Conservation (phyloP, 1,140 invertebrate genomes). For the Pseudobourletiella spinata region DNA sequence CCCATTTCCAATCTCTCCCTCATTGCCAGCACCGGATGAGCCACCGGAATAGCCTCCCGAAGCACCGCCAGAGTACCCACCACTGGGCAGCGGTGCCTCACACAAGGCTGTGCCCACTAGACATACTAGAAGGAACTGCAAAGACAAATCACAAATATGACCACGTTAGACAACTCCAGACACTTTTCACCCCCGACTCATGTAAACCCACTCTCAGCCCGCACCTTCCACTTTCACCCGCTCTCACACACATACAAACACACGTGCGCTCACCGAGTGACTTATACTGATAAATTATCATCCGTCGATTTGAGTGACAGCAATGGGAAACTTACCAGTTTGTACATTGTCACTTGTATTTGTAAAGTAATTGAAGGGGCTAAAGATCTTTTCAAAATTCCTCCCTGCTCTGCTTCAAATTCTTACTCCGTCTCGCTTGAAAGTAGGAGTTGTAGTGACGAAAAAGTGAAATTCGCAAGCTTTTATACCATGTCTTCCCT, state of each 20-base stretch:
- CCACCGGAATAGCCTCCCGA: background rate
- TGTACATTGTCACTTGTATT: background rate
- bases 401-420: background rate
- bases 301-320: background rate
- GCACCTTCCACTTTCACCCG: background rate
- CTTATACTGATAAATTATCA: background rate
- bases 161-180: background rate
- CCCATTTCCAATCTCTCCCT: conserved; percentile 10
- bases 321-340: background rate
- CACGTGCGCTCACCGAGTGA: background rate
- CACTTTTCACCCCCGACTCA: background rate
- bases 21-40: background rate
- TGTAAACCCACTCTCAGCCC: background rate
- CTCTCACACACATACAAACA: background rate
- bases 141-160: background rate
- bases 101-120: conserved; percentile 7
- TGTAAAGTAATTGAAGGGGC: background rate
- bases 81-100: background rate
- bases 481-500: conserved; percentile 2
- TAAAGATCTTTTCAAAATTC: background rate
- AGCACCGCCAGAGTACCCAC: background rate
- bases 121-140: conserved; percentile 2
- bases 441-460: background rate
- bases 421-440: background rate
- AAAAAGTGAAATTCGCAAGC: background rate